These are phyloP conservation scores for Pycnomerus fuliginosus DNA, from an alignment of 2,888 invertebrate genomes.

Conservation along the genomic window DNA sequence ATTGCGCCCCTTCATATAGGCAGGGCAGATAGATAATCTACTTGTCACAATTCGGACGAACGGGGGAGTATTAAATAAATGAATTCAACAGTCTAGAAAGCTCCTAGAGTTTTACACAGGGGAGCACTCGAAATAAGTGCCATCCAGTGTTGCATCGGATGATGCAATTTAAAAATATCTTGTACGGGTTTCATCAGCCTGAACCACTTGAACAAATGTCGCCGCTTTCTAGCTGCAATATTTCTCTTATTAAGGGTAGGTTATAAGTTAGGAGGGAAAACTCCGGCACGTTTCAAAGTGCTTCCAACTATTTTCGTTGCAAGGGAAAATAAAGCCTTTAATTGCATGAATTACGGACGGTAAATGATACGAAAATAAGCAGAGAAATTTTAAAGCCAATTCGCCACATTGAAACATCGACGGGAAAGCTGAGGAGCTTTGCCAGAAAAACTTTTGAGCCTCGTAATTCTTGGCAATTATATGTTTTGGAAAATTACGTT, in stretches of 20 bases:
- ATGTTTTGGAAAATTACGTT: too few species aligned
- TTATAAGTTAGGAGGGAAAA: slow-evolving; percentile 3
- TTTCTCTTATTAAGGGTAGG: slow-evolving; percentile 22
- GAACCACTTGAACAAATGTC: slow-evolving; percentile 28
- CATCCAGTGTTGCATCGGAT: slow-evolving; percentile 29
- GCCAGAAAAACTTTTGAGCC: too few species aligned
- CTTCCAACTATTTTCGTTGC: slow-evolving; percentile 10
- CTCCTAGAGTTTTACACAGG: slow-evolving; percentile 12
- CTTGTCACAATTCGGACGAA: slow-evolving; percentile 6
- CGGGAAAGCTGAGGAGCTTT: too few species aligned
- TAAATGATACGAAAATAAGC: slow-evolving; percentile 15
- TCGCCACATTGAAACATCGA: too few species aligned
- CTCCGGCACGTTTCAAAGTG: slow-evolving; percentile 11
- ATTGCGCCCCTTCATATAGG: too few species aligned
- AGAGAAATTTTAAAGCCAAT: too few species aligned
- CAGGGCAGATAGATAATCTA: too few species aligned
- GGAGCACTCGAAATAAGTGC: slow-evolving; percentile 22
- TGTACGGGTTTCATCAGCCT: slow-evolving; percentile 16
- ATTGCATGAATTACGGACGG: slow-evolving; percentile 14
- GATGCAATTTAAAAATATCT: slow-evolving; percentile 31
- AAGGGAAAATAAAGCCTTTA: slow-evolving; percentile 17
- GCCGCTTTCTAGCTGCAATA: slow-evolving; percentile 18
- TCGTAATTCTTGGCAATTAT: too few species aligned
- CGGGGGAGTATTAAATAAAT: slow-evolving; percentile 15
- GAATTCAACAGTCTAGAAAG: slow-evolving; percentile 8